These are phyloP conservation scores for Erithacus rubecula DNA, from an alignment of 2,797 vertebrate species.

Conservation along the genomic window DNA sequence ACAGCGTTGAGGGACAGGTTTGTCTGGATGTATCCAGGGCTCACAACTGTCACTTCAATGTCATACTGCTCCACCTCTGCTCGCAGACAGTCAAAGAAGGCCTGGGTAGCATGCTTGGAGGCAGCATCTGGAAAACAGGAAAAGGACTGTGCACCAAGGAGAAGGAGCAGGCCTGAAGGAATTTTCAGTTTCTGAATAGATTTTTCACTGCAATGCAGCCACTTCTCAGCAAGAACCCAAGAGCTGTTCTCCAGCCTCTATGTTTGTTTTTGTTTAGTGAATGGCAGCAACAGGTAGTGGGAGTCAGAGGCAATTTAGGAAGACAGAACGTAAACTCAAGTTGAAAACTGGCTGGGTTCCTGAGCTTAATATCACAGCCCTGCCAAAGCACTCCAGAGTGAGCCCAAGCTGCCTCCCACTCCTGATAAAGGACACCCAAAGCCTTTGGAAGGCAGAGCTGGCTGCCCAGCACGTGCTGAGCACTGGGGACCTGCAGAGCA, in stretches of 20 bases:
- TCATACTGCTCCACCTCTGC: conserved; percentile 84
- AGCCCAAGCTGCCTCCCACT: not conserved
- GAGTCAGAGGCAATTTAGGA: not conserved
- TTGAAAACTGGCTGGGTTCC: conserved; percentile 14
- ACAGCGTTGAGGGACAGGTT: conserved; percentile 91
- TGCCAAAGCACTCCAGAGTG: not conserved
- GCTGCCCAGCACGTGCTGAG: not conserved
- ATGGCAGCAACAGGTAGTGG: conserved; percentile 23
- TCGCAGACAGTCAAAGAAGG: conserved; percentile 94
- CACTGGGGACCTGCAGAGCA: not conserved
- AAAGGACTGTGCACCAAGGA: not conserved
- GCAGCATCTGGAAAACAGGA: conserved; percentile 83
- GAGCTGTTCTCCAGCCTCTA: not conserved
- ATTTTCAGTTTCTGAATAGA: not conserved
- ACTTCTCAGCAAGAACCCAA: not conserved
- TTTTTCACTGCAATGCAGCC: not conserved
- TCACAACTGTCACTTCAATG: conserved; percentile 87
- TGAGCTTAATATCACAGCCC: not conserved
- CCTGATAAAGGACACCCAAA: not conserved
- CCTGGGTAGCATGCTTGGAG: conserved; percentile 95
- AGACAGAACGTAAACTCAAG: not conserved
- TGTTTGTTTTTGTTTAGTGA: not conserved
- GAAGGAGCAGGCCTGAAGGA: not conserved
- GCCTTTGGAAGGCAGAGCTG: not conserved
- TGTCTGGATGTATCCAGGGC: conserved; percentile 92